Percentiles rank a stretch among this genome's conserved stretches.
These are phyloP conservation scores for Drosophila formosana DNA, from an alignment of 2,888 invertebrate genomes.

Conservation along the genomic window DNA sequence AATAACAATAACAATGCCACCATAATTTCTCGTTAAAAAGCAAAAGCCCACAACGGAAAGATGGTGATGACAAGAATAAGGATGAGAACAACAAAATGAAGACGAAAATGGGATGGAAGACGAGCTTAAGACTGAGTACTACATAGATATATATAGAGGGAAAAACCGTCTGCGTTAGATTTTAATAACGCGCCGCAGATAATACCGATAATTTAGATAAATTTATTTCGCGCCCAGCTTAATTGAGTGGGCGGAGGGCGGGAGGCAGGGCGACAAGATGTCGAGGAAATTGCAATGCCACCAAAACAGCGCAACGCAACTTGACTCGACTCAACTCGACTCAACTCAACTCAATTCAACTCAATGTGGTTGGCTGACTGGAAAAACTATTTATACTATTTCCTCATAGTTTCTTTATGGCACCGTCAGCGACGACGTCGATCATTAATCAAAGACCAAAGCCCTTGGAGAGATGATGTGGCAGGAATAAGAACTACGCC, in stretches of 20 bases:
- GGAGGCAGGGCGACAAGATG: constrained; percentile 27
- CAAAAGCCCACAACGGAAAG: constrained; percentile 59
- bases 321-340: neutral
- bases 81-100: constrained; percentile 7
- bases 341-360: neutral
- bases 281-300: constrained; percentile 45
- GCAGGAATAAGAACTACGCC: constrained; percentile 9
- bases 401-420: constrained; percentile 62
- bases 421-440: constrained; percentile 51
- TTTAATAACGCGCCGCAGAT: constrained; percentile 68
- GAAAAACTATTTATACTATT: constrained; percentile 23
- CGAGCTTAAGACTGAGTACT: neutral
- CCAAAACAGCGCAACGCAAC: constrained; percentile 7
- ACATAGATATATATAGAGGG: neutral
- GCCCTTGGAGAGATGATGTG: constrained; percentile 46
- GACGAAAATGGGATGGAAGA: constrained; percentile 2
- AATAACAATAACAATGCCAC: constrained; percentile 65
- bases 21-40: constrained; percentile 76
- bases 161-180: constrained; percentile 53
- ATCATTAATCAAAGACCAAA: constrained; percentile 69
- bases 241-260: constrained; percentile 54
- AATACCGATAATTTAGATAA: constrained; percentile 78
- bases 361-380: constrained; percentile 5
- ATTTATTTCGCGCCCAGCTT: constrained; percentile 71
- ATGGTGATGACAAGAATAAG: constrained; percentile 54